Conservation (phyloP, 2,888 invertebrate genomes). For the Drosophila helvetica region DNA sequence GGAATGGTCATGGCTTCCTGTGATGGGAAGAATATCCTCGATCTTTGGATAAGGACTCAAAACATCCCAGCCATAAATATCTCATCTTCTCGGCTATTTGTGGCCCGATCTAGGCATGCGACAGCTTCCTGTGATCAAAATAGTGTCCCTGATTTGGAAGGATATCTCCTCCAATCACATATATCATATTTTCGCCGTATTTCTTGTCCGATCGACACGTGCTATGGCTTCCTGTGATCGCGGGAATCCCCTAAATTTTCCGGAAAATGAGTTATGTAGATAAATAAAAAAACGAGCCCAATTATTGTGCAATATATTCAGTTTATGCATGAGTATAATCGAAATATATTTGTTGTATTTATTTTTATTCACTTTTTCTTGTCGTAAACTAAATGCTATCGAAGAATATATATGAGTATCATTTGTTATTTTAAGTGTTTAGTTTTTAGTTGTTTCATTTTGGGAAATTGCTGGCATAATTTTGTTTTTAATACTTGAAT, state of each 20-base stretch:
- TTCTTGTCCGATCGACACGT: no score
- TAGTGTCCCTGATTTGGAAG: no score
- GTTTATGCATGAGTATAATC: not conserved
- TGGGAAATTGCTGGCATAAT: conserved; percentile 52
- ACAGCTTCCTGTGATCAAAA: no score
- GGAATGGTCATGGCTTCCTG: no score
- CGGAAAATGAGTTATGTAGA: not conserved
- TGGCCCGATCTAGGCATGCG: no score
- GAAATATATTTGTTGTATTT: conserved; percentile 54
- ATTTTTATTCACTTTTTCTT: conserved; percentile 56
- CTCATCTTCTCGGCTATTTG: no score
- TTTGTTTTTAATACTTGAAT: conserved; percentile 78
- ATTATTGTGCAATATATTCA: not conserved
- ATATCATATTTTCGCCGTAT: no score
- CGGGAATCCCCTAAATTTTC: not conserved
- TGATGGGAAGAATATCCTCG: no score
- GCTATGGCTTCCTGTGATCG: no score
- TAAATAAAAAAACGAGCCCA: not conserved
- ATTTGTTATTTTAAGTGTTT: conserved; percentile 73
- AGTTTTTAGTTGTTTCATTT: conserved; percentile 37
- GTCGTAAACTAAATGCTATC: conserved; percentile 58
- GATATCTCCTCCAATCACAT: no score
- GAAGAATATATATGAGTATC: conserved; percentile 82
- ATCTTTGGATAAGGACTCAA: no score
- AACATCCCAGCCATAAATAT: no score